These are phyloP conservation scores for Equus przewalskii DNA, from an alignment of 2,113 vertebrate genomes.

Conservation along the genomic window DNA sequence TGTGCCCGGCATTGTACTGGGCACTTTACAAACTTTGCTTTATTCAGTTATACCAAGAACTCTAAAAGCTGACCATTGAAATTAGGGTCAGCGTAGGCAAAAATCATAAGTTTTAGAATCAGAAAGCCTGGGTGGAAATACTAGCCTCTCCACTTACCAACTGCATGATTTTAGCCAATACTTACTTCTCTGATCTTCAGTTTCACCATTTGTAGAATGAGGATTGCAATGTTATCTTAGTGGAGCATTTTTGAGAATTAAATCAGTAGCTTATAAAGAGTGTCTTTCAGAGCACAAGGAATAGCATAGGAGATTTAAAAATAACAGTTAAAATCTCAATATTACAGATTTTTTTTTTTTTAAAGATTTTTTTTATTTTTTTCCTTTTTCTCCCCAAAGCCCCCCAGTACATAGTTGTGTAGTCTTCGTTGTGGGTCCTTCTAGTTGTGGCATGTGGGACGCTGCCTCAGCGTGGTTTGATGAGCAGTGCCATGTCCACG, in stretches of 20 bases:
- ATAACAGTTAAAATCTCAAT: neutral
- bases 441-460: no score
- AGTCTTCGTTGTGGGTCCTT: no score
- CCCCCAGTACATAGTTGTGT: no score
- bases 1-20: no score
- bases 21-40: neutral
- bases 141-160: neutral
- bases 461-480: no score
- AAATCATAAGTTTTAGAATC: neutral
- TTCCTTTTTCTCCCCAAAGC: no score
- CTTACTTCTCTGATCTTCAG: neutral
- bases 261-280: neutral
- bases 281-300: neutral
- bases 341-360: neutral
- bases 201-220: neutral
- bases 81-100: neutral
- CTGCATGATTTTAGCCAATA: neutral
- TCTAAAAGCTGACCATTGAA: neutral
- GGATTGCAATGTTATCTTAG: neutral
- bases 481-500: no score
- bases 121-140: neutral
- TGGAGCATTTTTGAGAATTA: neutral
- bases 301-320: neutral
- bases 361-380: no score
- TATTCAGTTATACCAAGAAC: neutral